A percentile compares a stretch with the other conserved stretches of the same genome.
Conservation (phyloP, 2,888 invertebrate genomes). For the Pterostichus niger region DNA sequence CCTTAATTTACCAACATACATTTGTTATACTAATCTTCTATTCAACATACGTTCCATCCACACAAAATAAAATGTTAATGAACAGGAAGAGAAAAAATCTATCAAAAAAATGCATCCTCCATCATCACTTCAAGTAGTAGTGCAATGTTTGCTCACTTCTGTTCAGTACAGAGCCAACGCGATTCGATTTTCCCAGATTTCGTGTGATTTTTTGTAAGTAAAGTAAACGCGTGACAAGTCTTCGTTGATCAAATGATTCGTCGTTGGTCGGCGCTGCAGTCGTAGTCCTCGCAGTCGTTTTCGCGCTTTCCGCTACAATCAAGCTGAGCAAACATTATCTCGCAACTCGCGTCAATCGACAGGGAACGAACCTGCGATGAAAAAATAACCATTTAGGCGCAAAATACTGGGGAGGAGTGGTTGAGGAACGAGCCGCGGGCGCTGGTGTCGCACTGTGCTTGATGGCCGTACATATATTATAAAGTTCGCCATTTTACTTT, state of each 20-base stretch:
- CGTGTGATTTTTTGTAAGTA: slow-evolving; percentile 31
- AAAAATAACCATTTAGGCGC: slow-evolving; percentile 59
- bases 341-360: slow-evolving; percentile 51
- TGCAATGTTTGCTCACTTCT: slow-evolving; percentile 5
- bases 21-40: no score
- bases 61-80: not conserved
- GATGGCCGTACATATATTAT: slow-evolving; percentile 33
- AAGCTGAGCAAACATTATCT: slow-evolving; percentile 66
- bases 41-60: no score
- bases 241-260: slow-evolving; percentile 63
- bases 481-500: slow-evolving; percentile 48
- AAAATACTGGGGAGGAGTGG: not conserved
- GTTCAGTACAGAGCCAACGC: not conserved
- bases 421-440: not conserved
- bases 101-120: not conserved
- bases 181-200: slow-evolving; percentile 12
- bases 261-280: slow-evolving; percentile 18
- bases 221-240: slow-evolving; percentile 49
- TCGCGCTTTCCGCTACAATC: slow-evolving; percentile 65
- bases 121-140: not conserved
- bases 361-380: slow-evolving; percentile 23
- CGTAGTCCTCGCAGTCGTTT: slow-evolving; percentile 9
- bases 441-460: not conserved
- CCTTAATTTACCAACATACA: no score
- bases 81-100: not conserved